Conservation (phyloP, 1,140 invertebrate genomes). For the Gonatopus flavifemur region DNA sequence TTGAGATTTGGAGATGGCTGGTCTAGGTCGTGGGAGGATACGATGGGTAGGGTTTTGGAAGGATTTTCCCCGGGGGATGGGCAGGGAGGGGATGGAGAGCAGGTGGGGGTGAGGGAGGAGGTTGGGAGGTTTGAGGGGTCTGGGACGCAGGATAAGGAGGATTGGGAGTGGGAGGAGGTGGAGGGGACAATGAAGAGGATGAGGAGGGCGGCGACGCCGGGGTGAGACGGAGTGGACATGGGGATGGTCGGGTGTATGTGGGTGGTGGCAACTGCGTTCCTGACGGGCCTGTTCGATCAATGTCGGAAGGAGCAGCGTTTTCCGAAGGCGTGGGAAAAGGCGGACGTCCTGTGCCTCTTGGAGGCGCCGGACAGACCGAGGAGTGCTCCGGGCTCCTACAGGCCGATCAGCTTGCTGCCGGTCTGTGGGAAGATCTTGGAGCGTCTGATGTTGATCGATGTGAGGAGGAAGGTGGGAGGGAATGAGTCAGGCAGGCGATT, state of each 20-base stretch:
- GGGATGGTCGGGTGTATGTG: not conserved
- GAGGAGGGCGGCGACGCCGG: not conserved
- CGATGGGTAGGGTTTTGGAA: not conserved
- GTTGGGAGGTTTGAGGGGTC: not conserved
- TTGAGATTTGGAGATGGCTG: not conserved
- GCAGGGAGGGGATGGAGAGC: not conserved
- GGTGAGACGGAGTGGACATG: not conserved
- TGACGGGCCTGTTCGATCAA: constrained; percentile 1
- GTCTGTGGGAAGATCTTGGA: constrained; percentile 28
- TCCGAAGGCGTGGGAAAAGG: constrained; percentile 18
- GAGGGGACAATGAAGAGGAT: not conserved
- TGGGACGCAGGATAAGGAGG: not conserved
- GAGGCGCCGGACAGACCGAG: constrained; percentile 14
- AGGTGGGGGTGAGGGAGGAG: not conserved
- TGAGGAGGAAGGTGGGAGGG: not conserved
- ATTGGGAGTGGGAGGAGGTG: not conserved
- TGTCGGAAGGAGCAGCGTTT: constrained; percentile 4
- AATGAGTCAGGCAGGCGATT: not conserved
- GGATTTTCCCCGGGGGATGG: not conserved
- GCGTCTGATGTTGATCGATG: constrained; percentile 12
- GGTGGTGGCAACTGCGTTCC: not conserved
- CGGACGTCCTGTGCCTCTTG: constrained; percentile 7
- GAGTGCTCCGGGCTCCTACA: constrained; percentile 15
- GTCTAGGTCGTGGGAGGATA: not conserved
- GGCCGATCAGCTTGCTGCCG: constrained; percentile 22